Evolutionary conservation across 2,797 vertebrate species (phyloP), one percentile per base, ranked within the genome.

Genomic region (Coranthus polyacanthus): DNA sequence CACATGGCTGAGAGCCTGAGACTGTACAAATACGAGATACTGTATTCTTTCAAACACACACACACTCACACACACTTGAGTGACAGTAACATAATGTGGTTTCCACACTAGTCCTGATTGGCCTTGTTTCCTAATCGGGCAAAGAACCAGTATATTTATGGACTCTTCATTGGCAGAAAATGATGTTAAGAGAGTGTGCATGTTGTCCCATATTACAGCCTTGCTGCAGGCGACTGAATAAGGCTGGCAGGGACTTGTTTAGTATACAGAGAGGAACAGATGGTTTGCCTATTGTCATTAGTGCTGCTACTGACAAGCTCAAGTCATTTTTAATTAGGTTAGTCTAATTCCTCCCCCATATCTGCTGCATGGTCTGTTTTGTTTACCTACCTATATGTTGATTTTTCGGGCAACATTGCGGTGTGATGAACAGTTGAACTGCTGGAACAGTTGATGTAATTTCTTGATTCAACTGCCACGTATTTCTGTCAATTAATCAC

Each of bases 201-300:
- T 79, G 68, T 42, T 81, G 69, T 38, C 74, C 79, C 53, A 77
- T 74, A 78, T 85, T 73, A 74, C 64, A 78, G 53, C 37, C 42
- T 43, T 42, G 72, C 82, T 81, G 63, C 66, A 74, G 83, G 80
- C 81, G 72, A 60, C 65, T 52, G 51, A 75, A 65, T 22, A 61
- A 53, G 34, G 15, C 74, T 84, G 65, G 47, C 68, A 79, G 60
- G 39, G 59, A 70, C 54, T 69, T 88, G 70, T 81, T 75, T 75
- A 60, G 61, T 83, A 73, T 41, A 81, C 58, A 73, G 53, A 65
- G 32, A 83, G 37, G 79, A 79, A 78, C 86, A 90, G 90, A 89
- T 89, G 84, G 85, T 81, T 86, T 68, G 50, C 42, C 71, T 79
- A 72, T 85, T 89, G 77, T 88, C 13, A 11, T 71, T 22, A 60